Conservation (phyloP, 2,888 invertebrate species). For the Heliconius aoede region DNA sequence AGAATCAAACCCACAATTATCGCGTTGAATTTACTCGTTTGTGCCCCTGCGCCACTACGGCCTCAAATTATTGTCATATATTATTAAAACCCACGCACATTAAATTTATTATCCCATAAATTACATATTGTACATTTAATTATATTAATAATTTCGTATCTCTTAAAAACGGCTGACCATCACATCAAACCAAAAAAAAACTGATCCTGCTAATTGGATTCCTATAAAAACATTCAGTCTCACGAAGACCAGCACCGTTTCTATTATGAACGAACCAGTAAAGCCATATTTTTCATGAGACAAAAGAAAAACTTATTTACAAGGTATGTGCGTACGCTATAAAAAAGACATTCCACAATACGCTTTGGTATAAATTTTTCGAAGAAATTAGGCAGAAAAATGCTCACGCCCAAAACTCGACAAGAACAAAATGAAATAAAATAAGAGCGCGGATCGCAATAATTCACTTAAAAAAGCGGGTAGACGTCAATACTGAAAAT, state of each 20-base stretch:
- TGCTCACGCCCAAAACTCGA: constrained; percentile 51
- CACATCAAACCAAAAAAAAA: background rate
- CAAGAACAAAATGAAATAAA: constrained; percentile 53
- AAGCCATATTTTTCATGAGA: background rate
- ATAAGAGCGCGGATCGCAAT: constrained; percentile 55
- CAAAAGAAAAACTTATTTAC: constrained; percentile 39
- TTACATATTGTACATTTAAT: background rate
- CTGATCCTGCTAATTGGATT: background rate
- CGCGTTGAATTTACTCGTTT: no score
- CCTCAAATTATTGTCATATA: background rate
- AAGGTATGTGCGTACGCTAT: constrained; percentile 41
- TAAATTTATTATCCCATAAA: background rate
- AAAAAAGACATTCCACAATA: constrained; percentile 35
- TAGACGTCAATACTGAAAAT: constrained; percentile 51
- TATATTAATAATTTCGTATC: background rate
- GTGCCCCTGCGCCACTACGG: no score
- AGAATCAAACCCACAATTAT: no score
- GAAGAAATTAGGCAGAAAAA: constrained; percentile 54
- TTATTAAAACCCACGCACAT: no score
- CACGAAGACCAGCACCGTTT: background rate
- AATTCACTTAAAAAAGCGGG: constrained; percentile 53
- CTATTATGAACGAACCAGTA: constrained; percentile 11
- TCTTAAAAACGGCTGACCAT: background rate
- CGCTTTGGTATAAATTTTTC: constrained; percentile 45
- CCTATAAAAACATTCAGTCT: background rate